Percentiles rank a stretch among this genome's conserved stretches.
phyloP scores from a whole-genome alignment of 2,113 vertebrate genomes.

The Physeter macrocephalus region DNA sequence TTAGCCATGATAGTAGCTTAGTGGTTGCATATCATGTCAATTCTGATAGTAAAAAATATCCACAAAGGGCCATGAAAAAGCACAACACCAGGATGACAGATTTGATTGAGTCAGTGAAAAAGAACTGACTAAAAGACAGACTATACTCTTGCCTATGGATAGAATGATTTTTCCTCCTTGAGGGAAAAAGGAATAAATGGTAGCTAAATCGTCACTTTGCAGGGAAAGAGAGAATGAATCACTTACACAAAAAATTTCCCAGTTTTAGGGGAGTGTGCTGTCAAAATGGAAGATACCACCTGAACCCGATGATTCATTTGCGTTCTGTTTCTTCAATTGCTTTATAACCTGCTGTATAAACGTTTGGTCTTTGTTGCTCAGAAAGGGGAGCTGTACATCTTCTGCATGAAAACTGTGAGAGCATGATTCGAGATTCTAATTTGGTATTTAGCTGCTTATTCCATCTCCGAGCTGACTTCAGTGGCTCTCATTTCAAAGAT shows the following conservation, averaged over 20 bases:
- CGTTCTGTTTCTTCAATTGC: constrained; percentile 21
- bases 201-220: constrained; percentile 50
- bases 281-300: not conserved
- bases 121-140: not conserved
- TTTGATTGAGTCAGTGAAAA: not conserved
- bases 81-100: not conserved
- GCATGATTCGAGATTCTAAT: not conserved
- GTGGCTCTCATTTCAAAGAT: not conserved
- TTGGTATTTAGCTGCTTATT: not conserved
- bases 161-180: constrained; percentile 25
- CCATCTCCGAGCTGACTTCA: not conserved
- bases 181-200: not conserved
- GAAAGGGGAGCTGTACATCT: not conserved
- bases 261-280: not conserved
- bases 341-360: constrained; percentile 3
- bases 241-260: not conserved
- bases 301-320: not conserved
- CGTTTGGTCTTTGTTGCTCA: constrained; percentile 41
- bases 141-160: not conserved
- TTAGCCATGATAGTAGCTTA: not conserved
- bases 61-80: not conserved
- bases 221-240: constrained; percentile 46
- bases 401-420: not conserved
- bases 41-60: not conserved
- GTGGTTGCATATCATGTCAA: not conserved